phyloP scores from a whole-genome alignment of 2,113 vertebrate genomes.

The Noctilio leporinus region DNA sequence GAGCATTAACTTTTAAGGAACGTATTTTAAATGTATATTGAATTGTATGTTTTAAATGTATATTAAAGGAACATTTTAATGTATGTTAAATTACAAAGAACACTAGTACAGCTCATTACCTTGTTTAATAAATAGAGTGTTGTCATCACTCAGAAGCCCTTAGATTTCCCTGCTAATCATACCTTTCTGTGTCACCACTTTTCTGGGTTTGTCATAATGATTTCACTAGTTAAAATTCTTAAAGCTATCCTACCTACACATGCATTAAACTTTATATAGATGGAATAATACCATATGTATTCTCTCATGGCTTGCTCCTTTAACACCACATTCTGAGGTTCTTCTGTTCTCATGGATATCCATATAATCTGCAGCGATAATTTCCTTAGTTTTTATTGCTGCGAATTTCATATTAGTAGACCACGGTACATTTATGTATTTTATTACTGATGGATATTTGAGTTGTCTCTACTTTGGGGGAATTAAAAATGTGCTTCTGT shows the following conservation, averaged over 20 bases:
- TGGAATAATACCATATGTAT: neutral
- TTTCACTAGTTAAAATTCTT: neutral
- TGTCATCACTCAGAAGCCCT: neutral
- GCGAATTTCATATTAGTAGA: neutral
- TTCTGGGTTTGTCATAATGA: neutral
- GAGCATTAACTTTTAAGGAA: neutral
- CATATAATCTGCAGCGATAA: neutral
- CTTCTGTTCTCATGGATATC: no score
- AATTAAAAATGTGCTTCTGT: neutral
- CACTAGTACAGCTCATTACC: neutral
- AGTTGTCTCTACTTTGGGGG: neutral
- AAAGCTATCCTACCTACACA: neutral
- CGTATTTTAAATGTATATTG: neutral
- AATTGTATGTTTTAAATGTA: neutral
- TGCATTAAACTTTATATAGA: neutral
- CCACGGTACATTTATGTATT: neutral
- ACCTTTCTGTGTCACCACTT: neutral
- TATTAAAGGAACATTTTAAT: neutral
- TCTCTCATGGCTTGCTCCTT: neutral
- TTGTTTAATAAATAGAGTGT: neutral
- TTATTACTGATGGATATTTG: neutral
- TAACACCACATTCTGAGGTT: neutral
- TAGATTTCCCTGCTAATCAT: neutral
- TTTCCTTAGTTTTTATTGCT: constrained; percentile 16
- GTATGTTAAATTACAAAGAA: neutral